phyloP scores from a whole-genome alignment of 2,888 invertebrate genomes.

The Plusia festucae region DNA sequence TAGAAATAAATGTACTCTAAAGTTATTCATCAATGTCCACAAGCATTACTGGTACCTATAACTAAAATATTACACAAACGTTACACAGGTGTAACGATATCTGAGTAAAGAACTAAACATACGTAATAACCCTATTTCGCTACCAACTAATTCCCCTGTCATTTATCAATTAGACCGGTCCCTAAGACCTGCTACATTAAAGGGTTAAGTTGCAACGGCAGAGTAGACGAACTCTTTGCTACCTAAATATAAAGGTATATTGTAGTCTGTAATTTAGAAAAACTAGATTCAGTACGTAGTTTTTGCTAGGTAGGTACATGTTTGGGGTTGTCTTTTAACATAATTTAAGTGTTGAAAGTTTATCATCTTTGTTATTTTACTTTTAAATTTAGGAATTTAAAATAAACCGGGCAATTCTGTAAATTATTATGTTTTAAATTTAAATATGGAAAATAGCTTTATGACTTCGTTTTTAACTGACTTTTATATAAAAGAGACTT shows the following conservation, averaged over 20 bases:
- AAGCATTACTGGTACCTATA: too few relatives aligned
- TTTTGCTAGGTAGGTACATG: neutral
- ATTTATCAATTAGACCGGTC: conserved; percentile 45
- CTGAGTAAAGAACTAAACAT: neutral
- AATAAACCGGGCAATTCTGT: too few relatives aligned
- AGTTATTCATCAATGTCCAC: too few relatives aligned
- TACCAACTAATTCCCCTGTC: conserved; percentile 30
- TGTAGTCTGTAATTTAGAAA: conserved; percentile 15
- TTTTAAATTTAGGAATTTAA: too few relatives aligned
- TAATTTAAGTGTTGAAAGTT: neutral
- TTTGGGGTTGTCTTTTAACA: neutral
- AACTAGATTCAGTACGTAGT: neutral
- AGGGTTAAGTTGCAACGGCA: conserved; percentile 28
- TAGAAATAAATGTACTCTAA: too few relatives aligned
- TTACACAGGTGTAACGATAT: neutral
- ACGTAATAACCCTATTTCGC: conserved; percentile 23
- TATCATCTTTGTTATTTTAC: neutral
- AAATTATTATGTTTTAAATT: too few relatives aligned
- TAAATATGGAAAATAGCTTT: too few relatives aligned
- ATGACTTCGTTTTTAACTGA: too few relatives aligned
- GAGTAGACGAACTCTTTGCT: conserved; percentile 12
- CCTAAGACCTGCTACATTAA: conserved; percentile 15
- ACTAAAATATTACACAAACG: too few relatives aligned
- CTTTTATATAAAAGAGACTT: too few relatives aligned
- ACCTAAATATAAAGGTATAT: neutral